Conservation (phyloP, 2,113 vertebrate species). For the Falcunculus frontatus region DNA sequence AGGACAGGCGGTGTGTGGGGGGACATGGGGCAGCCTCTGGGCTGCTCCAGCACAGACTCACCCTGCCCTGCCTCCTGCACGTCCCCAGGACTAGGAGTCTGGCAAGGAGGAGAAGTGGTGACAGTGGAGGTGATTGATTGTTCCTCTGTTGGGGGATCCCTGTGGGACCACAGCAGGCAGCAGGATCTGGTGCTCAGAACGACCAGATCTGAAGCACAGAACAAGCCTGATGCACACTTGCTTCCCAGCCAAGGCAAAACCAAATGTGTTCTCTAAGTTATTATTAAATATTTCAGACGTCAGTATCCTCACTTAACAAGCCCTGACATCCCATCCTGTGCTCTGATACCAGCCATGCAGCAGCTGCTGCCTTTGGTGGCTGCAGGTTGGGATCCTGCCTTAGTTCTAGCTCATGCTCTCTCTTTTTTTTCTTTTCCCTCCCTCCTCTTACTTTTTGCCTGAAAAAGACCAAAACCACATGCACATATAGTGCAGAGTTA, state of each 20-base stretch:
- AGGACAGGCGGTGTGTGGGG: accelerated
- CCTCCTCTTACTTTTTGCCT: neutral
- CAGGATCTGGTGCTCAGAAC: neutral
- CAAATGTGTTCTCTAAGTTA: neutral
- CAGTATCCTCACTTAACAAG: neutral
- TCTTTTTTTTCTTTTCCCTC: neutral
- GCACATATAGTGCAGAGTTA: neutral
- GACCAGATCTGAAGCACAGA: neutral
- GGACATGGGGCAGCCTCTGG: neutral
- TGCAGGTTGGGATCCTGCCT: neutral
- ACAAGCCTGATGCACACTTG: neutral
- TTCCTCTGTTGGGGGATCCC: neutral
- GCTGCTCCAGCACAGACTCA: neutral
- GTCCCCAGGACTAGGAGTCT: accelerated
- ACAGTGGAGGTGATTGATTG: neutral
- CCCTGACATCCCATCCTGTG: neutral
- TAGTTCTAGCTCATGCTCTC: neutral
- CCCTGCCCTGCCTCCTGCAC: neutral
- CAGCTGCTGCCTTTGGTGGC: neutral
- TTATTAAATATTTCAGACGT: constrained; percentile 39
- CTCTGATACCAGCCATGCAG: neutral
- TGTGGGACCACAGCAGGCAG: neutral
- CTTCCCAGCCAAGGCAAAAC: neutral
- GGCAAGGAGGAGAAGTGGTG: neutral
- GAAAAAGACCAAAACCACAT: neutral